Percentiles rank a stretch among this genome's conserved stretches.
Conservation (phyloP, 1,140 invertebrate genomes). For the Luehdorfia chinensis region DNA sequence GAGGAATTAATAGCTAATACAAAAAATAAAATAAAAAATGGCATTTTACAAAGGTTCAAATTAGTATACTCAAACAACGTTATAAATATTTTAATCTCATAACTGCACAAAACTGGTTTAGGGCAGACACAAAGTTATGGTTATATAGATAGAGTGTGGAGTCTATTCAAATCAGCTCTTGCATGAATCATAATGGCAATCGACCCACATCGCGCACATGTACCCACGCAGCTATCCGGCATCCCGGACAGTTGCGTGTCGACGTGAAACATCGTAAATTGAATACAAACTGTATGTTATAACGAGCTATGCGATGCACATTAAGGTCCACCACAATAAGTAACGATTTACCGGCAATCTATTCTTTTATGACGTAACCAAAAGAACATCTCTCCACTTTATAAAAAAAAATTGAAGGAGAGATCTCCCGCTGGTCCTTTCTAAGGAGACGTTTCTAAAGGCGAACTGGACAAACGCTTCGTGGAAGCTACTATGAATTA, state of each 20-base stretch:
- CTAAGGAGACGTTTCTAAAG: slow-evolving; percentile 42
- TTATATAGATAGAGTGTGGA: no score
- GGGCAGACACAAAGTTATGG: no score
- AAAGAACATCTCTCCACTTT: slow-evolving; percentile 65
- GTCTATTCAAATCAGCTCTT: no score
- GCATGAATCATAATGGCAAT: slow-evolving; percentile 41
- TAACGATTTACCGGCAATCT: slow-evolving; percentile 72
- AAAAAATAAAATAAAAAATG: no score
- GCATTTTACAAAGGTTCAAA: no score
- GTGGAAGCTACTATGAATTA: slow-evolving; percentile 58
- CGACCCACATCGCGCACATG: slow-evolving; percentile 49
- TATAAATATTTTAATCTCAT: no score
- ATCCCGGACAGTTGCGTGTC: slow-evolving; percentile 57
- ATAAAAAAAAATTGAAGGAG: slow-evolving; percentile 66
- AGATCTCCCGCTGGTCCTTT: slow-evolving; percentile 69
- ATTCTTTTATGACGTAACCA: slow-evolving; percentile 63
- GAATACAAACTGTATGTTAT: slow-evolving; percentile 59
- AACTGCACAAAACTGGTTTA: no score
- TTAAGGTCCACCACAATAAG: slow-evolving; percentile 67
- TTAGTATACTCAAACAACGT: no score
- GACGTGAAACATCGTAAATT: slow-evolving; percentile 56
- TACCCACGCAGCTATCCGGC: slow-evolving; percentile 44
- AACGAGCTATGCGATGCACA: slow-evolving; percentile 53
- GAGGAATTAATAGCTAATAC: no score
- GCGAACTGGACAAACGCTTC: slow-evolving; percentile 61